Conservation (phyloP, 2,888 invertebrate genomes). For the Heterodera filipjevi region DNA sequence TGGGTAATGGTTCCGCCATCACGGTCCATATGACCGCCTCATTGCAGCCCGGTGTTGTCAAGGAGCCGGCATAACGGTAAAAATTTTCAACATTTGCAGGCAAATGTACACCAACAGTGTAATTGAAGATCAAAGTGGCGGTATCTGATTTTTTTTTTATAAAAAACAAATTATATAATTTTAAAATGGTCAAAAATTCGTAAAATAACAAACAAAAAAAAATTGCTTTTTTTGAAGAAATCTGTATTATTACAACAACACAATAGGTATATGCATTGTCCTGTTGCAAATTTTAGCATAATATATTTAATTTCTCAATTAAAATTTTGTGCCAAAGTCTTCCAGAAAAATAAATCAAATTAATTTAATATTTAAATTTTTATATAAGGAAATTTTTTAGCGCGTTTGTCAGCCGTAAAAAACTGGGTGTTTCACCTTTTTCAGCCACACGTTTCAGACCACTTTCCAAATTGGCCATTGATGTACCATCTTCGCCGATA, state of each 20-base stretch:
- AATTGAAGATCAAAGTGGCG: conserved; percentile 32
- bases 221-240: too few relatives aligned
- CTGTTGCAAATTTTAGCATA: too few relatives aligned
- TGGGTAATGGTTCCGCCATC: conserved; percentile 59
- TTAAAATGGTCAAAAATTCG: not conserved
- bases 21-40: conserved; percentile 64
- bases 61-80: conserved; percentile 63
- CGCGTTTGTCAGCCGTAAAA: not conserved
- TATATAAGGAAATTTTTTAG: too few relatives aligned
- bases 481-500: conserved; percentile 47
- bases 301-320: too few relatives aligned
- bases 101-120: conserved; percentile 30
- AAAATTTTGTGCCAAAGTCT: too few relatives aligned
- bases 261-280: too few relatives aligned
- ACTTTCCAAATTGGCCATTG: conserved; percentile 46
- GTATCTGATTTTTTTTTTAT: conserved; percentile 8
- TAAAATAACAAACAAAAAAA: too few relatives aligned
- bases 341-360: too few relatives aligned
- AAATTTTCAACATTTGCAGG: conserved; percentile 38
- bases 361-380: too few relatives aligned
- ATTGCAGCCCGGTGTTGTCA: conserved; percentile 62
- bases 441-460: conserved; percentile 44
- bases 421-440: conserved; percentile 27
- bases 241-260: too few relatives aligned
- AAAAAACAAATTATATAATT: not conserved